phyloP scores from a whole-genome alignment of 2,797 vertebrate species.

The Rhinoraja longicauda region DNA sequence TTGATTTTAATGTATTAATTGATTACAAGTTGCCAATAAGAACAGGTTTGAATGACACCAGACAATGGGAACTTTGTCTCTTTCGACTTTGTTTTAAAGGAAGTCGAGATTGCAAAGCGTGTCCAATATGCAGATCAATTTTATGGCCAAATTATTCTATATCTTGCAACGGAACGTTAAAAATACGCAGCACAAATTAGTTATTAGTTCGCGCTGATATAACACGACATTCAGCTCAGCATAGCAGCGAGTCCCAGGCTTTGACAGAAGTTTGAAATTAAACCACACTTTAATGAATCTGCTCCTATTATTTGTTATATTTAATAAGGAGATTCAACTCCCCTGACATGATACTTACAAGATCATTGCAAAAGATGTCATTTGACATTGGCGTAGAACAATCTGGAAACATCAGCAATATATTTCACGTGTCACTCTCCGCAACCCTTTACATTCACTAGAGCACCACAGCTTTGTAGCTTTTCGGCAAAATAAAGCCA shows the following conservation, averaged over 20 bases:
- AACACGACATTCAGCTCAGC: neutral
- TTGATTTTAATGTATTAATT: constrained; percentile 15
- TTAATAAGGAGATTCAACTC: neutral
- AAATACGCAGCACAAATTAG: neutral
- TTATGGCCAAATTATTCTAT: neutral
- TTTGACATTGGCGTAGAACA: neutral
- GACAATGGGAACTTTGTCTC: neutral
- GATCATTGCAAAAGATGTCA: neutral
- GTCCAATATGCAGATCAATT: neutral
- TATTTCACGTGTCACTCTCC: neutral
- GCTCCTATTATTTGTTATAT: neutral
- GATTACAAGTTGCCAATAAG: constrained; percentile 14
- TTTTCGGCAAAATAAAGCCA: neutral
- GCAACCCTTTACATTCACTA: neutral
- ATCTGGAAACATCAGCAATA: neutral
- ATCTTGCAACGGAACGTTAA: neutral
- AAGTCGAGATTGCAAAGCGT: neutral
- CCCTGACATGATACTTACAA: neutral
- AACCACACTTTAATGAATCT: constrained; percentile 11
- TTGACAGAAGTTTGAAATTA: constrained; percentile 3
- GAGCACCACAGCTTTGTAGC: neutral
- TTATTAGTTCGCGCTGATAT: neutral
- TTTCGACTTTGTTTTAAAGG: neutral
- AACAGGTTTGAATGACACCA: neutral
- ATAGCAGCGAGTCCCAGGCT: constrained; percentile 1